Evolutionary conservation across 2,888 invertebrate species (phyloP), one percentile per base, ranked within the genome.

Genomic region (Scelioninae gen. 1): DNA sequence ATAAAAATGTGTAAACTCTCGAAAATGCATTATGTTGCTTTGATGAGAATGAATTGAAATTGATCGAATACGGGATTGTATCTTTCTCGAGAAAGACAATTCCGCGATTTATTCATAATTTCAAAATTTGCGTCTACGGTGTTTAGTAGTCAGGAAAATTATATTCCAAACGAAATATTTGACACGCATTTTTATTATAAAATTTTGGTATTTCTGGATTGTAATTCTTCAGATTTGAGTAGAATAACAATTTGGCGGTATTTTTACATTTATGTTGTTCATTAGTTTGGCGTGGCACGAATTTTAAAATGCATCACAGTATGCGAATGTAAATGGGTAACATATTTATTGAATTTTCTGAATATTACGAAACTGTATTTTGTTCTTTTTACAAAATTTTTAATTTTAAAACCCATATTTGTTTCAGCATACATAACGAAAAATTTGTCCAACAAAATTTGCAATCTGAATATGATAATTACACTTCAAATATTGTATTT

Each of bases 181-280:
- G 8, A 4, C 1, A 38, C 8, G 8, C 38, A 5, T 62, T 62
- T 63, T 63, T 47, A 7, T 43, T 47, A 23, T 23, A 49, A 51
- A 53, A 66, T 32, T 29, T n/a, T 32, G 32, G 16, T n/a, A 51
- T n/a, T 66, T 43, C 53, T 65, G 0, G 0, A 16, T 0, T 63
- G 75, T 58, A 66, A 76, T 66, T 76, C 49, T 32, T 34, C 13
- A 51, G 5, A 9, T 66, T 51, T 66, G 40, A 32, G 13, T 11
- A 8, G 68, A 51, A 77, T 77, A 68, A 53, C 49, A 66, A 68
- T 76, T 16, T 13, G 32, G 0, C 9, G 29, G 53, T 69, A 77
- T 55, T 77, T 68, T 53, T 68, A 77, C 43, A 77, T 77, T 77
- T 62, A 62, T 49, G 68, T 69, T 62, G 47, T 60, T 77, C 76